Evolutionary conservation across 2,888 invertebrate genomes (phyloP).

Genomic region (Apodemia mormo): DNA sequence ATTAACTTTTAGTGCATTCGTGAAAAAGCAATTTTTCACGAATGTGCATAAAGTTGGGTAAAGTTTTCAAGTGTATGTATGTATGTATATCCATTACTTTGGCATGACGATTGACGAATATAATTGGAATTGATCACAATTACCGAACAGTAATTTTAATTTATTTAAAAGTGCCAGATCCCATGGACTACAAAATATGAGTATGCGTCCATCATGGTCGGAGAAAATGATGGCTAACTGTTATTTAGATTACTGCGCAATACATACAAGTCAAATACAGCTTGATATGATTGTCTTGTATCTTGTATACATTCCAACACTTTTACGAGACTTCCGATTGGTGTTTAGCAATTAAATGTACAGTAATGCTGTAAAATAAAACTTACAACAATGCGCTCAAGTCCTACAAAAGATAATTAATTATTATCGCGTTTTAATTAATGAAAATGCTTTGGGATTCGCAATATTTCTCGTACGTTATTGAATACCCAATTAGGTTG

Average conservation of each 20-base stretch:
- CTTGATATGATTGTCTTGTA: slow-evolving; percentile 16
- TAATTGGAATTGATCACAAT: neutral
- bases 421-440: neutral
- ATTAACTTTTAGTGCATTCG: too few relatives aligned
- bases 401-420: neutral
- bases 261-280: slow-evolving; percentile 38
- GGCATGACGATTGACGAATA: neutral
- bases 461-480: neutral
- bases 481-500: too few relatives aligned
- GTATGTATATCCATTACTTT: too few relatives aligned
- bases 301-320: neutral
- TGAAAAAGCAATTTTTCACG: too few relatives aligned
- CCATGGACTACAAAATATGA: slow-evolving; percentile 1
- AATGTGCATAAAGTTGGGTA: too few relatives aligned
- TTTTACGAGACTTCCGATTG: neutral
- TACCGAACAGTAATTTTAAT: neutral
- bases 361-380: neutral
- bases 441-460: neutral
- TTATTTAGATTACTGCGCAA: slow-evolving; percentile 48
- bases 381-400: neutral
- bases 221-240: slow-evolving; percentile 45
- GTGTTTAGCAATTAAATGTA: neutral
- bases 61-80: too few relatives aligned
- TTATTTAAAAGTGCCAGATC: neutral
- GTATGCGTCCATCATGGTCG: slow-evolving; percentile 34